These are phyloP conservation scores for Torymus texanus DNA, from an alignment of 2,888 invertebrate species.

Conservation along the genomic window DNA sequence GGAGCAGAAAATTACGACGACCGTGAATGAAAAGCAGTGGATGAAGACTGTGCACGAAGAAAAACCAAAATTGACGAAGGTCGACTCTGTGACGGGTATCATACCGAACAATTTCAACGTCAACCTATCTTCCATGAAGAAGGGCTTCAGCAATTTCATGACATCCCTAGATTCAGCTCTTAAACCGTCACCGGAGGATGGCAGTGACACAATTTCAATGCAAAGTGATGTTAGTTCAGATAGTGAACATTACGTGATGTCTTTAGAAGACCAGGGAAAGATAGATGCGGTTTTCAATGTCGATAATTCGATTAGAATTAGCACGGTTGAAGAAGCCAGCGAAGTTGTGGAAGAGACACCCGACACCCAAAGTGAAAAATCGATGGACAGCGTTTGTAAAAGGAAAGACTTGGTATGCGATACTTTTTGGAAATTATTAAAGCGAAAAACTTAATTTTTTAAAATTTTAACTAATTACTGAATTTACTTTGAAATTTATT, in stretches of 20 bases:
- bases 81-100: conserved; percentile 61
- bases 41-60: conserved; percentile 31
- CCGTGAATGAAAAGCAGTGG: conserved; percentile 28
- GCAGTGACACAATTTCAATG: conserved; percentile 84
- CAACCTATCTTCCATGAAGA: conserved; percentile 87
- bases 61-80: conserved; percentile 54
- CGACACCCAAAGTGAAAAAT: conserved; percentile 90
- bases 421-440: conserved; percentile 12
- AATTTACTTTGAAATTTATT: conserved; percentile 56
- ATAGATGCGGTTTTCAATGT: conserved; percentile 77
- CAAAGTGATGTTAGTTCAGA: conserved; percentile 91
- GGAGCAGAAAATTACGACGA: conserved; percentile 27
- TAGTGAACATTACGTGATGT: conserved; percentile 89
- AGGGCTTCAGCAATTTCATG: conserved; percentile 88
- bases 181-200: conserved; percentile 83
- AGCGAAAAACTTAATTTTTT: conserved; percentile 23
- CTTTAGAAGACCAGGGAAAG: conserved; percentile 79
- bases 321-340: conserved; percentile 86
- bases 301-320: conserved; percentile 67
- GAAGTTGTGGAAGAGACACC: conserved; percentile 87
- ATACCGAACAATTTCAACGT: conserved; percentile 73
- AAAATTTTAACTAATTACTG: conserved; percentile 48
- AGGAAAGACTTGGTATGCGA: conserved; percentile 84
- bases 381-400: conserved; percentile 86
- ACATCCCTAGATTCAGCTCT: conserved; percentile 89